Percentiles rank a stretch among this genome's conserved stretches.
Evolutionary conservation across 1,140 invertebrate species (phyloP).

Genomic region (Lordiphosa clarofinis): DNA sequence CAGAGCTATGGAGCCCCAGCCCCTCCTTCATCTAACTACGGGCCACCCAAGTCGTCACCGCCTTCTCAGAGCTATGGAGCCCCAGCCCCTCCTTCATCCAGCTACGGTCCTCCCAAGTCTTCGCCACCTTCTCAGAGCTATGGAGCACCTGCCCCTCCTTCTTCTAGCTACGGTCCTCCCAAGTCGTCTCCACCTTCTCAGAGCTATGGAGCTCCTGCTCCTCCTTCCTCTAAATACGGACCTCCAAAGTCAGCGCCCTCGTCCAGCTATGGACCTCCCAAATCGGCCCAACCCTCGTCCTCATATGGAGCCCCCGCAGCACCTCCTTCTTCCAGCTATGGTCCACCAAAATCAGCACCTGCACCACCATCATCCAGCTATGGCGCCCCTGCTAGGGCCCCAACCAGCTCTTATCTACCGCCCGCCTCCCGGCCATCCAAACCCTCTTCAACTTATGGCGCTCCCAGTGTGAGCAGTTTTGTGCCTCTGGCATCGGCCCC

Average conservation of each 20-base stretch:
- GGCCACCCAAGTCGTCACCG: slow-evolving; percentile 61
- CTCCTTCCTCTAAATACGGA: slow-evolving; percentile 80
- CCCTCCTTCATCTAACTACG: slow-evolving; percentile 76
- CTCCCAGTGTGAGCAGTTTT: slow-evolving; percentile 78
- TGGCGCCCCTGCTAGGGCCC: slow-evolving; percentile 65
- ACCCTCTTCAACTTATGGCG: slow-evolving; percentile 67
- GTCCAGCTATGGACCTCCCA: slow-evolving; percentile 45
- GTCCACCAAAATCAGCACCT: slow-evolving; percentile 56
- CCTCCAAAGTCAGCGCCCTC: slow-evolving; percentile 27
- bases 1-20: slow-evolving; percentile 74
- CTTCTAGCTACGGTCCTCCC: slow-evolving; percentile 63
- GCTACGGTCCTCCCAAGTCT: slow-evolving; percentile 54
- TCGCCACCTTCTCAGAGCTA: slow-evolving; percentile 77
- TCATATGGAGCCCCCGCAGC: slow-evolving; percentile 79
- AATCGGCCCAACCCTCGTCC: slow-evolving; percentile 67
- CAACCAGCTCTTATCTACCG: slow-evolving; percentile 58
- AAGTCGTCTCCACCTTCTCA: no score
- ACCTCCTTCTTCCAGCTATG: slow-evolving; percentile 64
- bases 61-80: slow-evolving; percentile 79
- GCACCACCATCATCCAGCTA: slow-evolving; percentile 78
- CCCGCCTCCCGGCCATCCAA: slow-evolving; percentile 44
- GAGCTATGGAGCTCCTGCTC: slow-evolving; percentile 67
- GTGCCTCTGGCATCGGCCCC: slow-evolving; percentile 68
- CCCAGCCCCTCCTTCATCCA: slow-evolving; percentile 74
- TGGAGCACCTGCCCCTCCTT: slow-evolving; percentile 59